These are phyloP conservation scores for Chloropsis cyanopogon DNA, from an alignment of 2,113 vertebrate genomes.

Conservation along the genomic window DNA sequence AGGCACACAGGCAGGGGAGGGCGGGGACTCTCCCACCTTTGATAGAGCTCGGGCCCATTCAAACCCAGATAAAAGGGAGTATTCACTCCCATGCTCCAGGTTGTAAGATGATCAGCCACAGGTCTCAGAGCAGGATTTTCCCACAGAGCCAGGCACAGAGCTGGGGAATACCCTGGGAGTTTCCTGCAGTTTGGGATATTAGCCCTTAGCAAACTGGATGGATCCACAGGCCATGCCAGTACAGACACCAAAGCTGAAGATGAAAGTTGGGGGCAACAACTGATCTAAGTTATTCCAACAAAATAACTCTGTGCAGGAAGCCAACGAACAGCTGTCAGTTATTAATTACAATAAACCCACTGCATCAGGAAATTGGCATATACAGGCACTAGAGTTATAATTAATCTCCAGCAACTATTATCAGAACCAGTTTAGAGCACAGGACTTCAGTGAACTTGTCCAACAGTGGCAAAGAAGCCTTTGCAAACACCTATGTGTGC, in stretches of 20 bases:
- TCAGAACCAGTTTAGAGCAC: background rate
- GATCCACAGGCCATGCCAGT: background rate
- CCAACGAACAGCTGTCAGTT: background rate
- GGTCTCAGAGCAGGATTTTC: background rate
- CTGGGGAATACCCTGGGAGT: background rate
- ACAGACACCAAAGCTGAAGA: background rate
- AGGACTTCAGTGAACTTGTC: background rate
- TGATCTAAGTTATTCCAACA: background rate
- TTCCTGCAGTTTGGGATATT: background rate
- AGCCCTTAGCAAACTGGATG: background rate
- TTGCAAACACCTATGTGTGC: background rate
- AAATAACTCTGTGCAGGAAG: background rate
- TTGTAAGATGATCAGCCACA: background rate
- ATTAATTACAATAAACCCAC: background rate
- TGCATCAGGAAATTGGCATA: background rate
- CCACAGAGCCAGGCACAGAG: background rate
- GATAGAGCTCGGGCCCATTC: background rate
- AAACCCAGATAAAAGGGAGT: background rate
- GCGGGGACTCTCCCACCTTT: background rate
- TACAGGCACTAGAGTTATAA: background rate
- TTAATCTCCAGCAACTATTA: background rate
- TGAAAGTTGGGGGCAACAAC: background rate
- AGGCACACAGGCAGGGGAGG: background rate
- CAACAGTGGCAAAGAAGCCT: background rate
- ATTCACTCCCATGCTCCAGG: background rate